These are phyloP conservation scores for Aromia moschata DNA, from an alignment of 2,888 invertebrate genomes.

Conservation along the genomic window DNA sequence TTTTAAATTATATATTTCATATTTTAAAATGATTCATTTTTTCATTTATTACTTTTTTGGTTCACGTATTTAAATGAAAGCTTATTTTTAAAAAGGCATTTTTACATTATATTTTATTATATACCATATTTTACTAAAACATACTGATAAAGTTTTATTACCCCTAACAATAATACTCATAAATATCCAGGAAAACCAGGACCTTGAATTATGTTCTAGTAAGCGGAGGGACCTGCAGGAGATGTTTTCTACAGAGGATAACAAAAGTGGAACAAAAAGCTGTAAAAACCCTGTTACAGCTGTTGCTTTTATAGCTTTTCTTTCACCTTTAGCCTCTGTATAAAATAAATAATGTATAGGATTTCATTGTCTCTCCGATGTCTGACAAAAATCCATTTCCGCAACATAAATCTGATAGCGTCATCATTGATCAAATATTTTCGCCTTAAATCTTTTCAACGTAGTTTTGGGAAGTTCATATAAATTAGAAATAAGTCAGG, in stretches of 20 bases:
- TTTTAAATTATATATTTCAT: too few species aligned
- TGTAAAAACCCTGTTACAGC: not conserved
- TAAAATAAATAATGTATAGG: constrained; percentile 1
- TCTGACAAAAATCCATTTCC: not conserved
- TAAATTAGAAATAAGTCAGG: not conserved
- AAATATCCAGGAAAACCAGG: too few species aligned
- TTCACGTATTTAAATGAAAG: too few species aligned
- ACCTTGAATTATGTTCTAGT: not conserved
- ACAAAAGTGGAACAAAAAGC: not conserved
- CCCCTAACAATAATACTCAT: too few species aligned
- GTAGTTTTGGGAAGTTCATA: not conserved
- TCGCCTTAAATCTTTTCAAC: not conserved
- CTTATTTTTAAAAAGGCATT: too few species aligned
- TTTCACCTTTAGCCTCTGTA: not conserved
- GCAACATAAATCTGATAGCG: not conserved
- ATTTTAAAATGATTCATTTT: too few species aligned
- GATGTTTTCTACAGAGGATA: not conserved
- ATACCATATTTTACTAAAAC: too few species aligned
- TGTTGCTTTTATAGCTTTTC: not conserved
- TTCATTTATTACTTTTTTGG: too few species aligned
- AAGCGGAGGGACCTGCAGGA: not conserved
- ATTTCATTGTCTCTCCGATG: not conserved
- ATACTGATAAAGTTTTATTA: too few species aligned
- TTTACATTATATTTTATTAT: too few species aligned
- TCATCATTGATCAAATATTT: not conserved